Evolutionary conservation across 2,888 invertebrate species (phyloP), one percentile per base, ranked within the genome.

Genomic region (Ptychoptera contaminata): DNA sequence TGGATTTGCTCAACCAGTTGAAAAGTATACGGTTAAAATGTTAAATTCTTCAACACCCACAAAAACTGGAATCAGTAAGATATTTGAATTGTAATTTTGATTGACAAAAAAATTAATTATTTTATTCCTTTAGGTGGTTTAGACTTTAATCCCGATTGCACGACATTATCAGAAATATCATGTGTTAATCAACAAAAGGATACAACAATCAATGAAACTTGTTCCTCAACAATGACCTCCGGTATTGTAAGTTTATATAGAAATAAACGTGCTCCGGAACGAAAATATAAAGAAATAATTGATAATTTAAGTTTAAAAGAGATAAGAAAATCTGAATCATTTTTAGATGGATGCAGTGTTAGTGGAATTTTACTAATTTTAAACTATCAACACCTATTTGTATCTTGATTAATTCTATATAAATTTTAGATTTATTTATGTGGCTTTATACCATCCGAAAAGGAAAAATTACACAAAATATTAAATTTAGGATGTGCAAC

Each of bases 281-380:
- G 32, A 2, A 29, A 29, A 31, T 49, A 54, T 46, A 51, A 54
- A 42, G 53, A 55, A 15, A 39, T 61, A 9, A 49, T 66, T 11
- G 58, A 61, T 37, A 60, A 63, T 44, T 65, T 82, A 37, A 78
- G 82, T 53, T 67, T 83, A 50, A 74, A 73, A 45, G 68, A 71
- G 46, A 77, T 79, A 2, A 81, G 80, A 58, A 74, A 73, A 58
- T 80, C 79, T 49, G 90, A 87, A 31, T 70, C 77, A 47, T 90
- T 90, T 58, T 74, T 93, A 45, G 92, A 93, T 67, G 91, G 91
- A 41, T 92, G 88, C 58, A 83, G 81, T 63, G 83, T 86, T 62
- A 46, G n/a, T 11, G 15, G 32, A 37, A 31, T 44, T 11, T 40
- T 40, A 35, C 46, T n/a, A 32, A 14, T 14, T 12, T 15, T 15